Conservation (phyloP, 1,140 invertebrate genomes). For the Diplogasteroides magnus region DNA sequence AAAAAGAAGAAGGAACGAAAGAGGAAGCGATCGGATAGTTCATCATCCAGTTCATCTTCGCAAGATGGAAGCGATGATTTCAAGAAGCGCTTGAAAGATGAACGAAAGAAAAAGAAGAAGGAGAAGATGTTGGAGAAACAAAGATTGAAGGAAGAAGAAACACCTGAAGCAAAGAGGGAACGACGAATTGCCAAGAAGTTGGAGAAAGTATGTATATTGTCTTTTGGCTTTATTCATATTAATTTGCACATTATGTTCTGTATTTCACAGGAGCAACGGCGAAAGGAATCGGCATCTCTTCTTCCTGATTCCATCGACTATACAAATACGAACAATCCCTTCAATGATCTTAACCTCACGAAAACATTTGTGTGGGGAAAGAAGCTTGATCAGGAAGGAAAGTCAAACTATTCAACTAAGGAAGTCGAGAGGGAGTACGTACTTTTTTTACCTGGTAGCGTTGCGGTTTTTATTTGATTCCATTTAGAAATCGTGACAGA, state of each 20-base stretch:
- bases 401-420: constrained; percentile 71
- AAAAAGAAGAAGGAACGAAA: constrained; percentile 10
- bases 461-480: neutral
- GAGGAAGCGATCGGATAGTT: neutral
- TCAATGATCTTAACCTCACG: constrained; percentile 86
- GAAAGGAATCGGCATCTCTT: constrained; percentile 12
- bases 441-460: constrained; percentile 14
- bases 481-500: constrained; percentile 37
- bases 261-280: constrained; percentile 60
- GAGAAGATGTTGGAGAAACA: constrained; percentile 73
- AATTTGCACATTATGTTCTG: constrained; percentile 87
- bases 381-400: constrained; percentile 88
- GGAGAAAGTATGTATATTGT: constrained; percentile 78
- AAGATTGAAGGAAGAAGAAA: constrained; percentile 79
- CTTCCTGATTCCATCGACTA: constrained; percentile 62
- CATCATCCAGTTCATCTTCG: neutral
- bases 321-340: constrained; percentile 95
- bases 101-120: neutral
- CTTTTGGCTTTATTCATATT: constrained; percentile 90
- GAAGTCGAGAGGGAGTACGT: constrained; percentile 76
- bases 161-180: constrained; percentile 84
- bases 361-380: constrained; percentile 94
- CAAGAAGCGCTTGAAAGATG: neutral
- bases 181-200: constrained; percentile 82
- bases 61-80: neutral